These are phyloP conservation scores for Catharus fuscescens DNA, from an alignment of 2,113 vertebrate genomes.

Conservation along the genomic window DNA sequence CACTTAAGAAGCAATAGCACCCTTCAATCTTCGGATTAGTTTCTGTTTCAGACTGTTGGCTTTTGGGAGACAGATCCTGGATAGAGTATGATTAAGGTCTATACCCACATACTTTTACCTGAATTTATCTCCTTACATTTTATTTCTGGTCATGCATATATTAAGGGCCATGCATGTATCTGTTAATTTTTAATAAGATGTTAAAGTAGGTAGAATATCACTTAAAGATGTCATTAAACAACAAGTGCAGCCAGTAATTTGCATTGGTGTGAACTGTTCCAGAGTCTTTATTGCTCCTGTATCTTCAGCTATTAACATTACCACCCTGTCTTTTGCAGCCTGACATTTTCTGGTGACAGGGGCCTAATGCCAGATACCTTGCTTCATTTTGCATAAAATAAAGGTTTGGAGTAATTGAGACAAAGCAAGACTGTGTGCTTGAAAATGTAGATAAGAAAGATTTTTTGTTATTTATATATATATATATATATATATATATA, in stretches of 20 bases:
- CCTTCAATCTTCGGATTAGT: not conserved
- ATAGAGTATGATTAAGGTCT: not conserved
- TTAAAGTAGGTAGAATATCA: not conserved
- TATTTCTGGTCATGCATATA: not conserved
- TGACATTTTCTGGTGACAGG: not conserved
- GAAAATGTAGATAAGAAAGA: not conserved
- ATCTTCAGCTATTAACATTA: not conserved
- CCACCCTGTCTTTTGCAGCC: not conserved
- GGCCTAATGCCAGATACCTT: not conserved
- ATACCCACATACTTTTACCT: not conserved
- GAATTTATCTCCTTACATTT: not conserved
- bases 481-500: not conserved
- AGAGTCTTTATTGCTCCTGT: rapidly evolving
- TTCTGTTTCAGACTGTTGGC: not conserved
- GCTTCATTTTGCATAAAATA: not conserved
- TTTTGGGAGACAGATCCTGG: not conserved
- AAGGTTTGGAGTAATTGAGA: not conserved
- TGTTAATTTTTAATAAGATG: conserved; percentile 6
- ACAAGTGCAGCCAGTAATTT: not conserved
- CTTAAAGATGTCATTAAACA: conserved; percentile 17
- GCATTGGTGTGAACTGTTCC: not conserved
- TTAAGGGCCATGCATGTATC: not conserved
- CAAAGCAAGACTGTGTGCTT: not conserved
- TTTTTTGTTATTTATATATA: not conserved
- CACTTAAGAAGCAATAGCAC: not conserved